phyloP scores from a whole-genome alignment of 37 sponge, comb jelly and placozoan species.

The Oscarella lobularis region DNA sequence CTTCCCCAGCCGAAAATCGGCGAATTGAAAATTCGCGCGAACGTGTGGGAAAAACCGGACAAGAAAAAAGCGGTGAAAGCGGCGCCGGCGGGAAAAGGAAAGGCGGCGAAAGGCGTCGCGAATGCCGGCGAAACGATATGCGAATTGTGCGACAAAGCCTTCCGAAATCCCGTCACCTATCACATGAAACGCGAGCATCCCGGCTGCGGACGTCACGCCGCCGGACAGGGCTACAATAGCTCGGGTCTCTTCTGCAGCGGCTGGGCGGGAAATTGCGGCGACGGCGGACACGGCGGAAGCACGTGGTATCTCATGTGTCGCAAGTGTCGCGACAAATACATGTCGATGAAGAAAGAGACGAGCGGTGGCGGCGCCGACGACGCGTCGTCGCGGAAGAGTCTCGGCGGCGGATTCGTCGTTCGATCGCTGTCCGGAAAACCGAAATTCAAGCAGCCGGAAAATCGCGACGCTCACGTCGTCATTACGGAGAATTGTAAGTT shows the following conservation, averaged over 20 bases:
- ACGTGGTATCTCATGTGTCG: slow-evolving; percentile 99
- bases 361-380: too few relatives aligned
- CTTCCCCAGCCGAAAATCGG: slow-evolving; percentile 37
- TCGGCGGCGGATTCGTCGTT: not conserved
- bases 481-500: slow-evolving; percentile 57
- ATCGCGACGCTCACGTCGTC: not conserved
- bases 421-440: not conserved
- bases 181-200: slow-evolving; percentile 90
- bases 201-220: slow-evolving; percentile 81
- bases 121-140: slow-evolving; percentile 42
- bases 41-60: slow-evolving; percentile 44
- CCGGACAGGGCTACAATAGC: slow-evolving; percentile 97
- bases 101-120: slow-evolving; percentile 9
- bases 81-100: not conserved
- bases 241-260: slow-evolving; percentile 83
- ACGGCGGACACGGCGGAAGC: slow-evolving; percentile 84
- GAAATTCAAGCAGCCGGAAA: not conserved
- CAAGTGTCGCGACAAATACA: slow-evolving; percentile 73
- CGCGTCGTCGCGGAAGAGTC: not conserved
- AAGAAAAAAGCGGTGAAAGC: slow-evolving; percentile 18
- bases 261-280: slow-evolving; percentile 97
- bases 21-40: slow-evolving; percentile 39
- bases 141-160: slow-evolving; percentile 80
- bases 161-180: slow-evolving; percentile 86
- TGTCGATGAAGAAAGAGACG: slow-evolving; percentile 47